Conservation (phyloP, 2,888 invertebrate species). For the Macaria liturata region DNA sequence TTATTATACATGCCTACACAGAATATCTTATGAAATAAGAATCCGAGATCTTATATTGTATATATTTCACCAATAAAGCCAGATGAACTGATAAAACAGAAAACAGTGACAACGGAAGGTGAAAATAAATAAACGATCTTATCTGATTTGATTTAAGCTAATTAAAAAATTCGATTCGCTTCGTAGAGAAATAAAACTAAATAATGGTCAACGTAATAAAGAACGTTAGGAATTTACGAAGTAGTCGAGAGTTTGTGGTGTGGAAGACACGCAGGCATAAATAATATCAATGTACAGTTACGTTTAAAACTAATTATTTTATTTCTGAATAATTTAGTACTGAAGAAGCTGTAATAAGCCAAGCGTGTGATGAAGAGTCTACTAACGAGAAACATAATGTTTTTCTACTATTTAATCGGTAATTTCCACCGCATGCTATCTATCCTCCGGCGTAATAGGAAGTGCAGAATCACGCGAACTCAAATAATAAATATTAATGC, state of each 20-base stretch:
- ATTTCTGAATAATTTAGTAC: no score
- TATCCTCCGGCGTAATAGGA: slow-evolving; percentile 16
- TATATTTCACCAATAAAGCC: neutral
- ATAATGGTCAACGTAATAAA: neutral
- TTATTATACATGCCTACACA: no score
- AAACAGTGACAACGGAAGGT: slow-evolving; percentile 11
- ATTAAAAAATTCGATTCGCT: neutral
- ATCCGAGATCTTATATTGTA: no score
- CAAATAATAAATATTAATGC: slow-evolving; percentile 22
- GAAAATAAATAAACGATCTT: slow-evolving; percentile 10
- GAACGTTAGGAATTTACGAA: neutral
- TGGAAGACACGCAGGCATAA: no score
- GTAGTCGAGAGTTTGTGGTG: no score
- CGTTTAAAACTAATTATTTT: no score
- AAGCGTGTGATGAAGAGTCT: no score
- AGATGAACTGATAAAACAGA: slow-evolving; percentile 8
- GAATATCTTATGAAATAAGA: no score
- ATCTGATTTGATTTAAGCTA: slow-evolving; percentile 4
- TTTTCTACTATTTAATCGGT: slow-evolving; percentile 11
- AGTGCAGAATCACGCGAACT: slow-evolving; percentile 18
- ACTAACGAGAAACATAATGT: neutral
- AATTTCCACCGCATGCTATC: slow-evolving; percentile 3
- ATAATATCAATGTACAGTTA: no score
- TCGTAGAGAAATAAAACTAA: neutral
- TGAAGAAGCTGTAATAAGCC: no score